Conservation (phyloP, 1,140 invertebrate species). For the Andricus grossulariae region DNA sequence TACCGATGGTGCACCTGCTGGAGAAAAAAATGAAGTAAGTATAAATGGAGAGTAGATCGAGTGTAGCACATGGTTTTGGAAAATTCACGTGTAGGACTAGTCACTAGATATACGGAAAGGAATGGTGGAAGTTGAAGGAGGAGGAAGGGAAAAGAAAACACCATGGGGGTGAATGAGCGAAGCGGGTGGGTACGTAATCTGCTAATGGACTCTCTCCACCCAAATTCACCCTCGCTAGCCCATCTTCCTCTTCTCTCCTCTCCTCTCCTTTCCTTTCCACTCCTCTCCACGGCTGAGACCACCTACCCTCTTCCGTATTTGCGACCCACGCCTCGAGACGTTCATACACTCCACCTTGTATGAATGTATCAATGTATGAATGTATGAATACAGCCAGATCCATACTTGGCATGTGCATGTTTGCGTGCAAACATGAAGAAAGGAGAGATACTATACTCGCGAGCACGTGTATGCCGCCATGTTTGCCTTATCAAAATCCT, state of each 20-base stretch:
- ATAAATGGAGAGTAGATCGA: no score
- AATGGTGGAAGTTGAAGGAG: conserved; percentile 26
- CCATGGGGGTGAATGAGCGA: conserved; percentile 63
- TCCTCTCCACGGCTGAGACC: conserved; percentile 8
- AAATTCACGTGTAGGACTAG: background rate
- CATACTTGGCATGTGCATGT: background rate
- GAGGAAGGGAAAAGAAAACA: conserved; percentile 23
- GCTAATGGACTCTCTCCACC: conserved; percentile 69
- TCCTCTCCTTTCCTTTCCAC: conserved; percentile 13
- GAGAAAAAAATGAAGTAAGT: no score
- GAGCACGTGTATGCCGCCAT: background rate
- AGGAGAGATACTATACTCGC: background rate
- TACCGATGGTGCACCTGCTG: no score
- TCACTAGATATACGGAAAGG: background rate
- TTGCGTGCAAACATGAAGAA: background rate
- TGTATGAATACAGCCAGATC: background rate
- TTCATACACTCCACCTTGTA: conserved; percentile 6
- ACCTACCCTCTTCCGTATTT: conserved; percentile 28
- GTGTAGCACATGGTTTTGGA: background rate
- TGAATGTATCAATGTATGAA: background rate
- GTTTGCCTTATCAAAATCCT: background rate
- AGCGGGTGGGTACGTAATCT: conserved; percentile 70
- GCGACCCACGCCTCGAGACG: conserved; percentile 25
- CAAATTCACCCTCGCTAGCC: conserved; percentile 38
- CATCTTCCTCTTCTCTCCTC: conserved; percentile 44